These are phyloP conservation scores for Baryphthengus martii DNA, from an alignment of 2,113 vertebrate genomes.

Conservation along the genomic window DNA sequence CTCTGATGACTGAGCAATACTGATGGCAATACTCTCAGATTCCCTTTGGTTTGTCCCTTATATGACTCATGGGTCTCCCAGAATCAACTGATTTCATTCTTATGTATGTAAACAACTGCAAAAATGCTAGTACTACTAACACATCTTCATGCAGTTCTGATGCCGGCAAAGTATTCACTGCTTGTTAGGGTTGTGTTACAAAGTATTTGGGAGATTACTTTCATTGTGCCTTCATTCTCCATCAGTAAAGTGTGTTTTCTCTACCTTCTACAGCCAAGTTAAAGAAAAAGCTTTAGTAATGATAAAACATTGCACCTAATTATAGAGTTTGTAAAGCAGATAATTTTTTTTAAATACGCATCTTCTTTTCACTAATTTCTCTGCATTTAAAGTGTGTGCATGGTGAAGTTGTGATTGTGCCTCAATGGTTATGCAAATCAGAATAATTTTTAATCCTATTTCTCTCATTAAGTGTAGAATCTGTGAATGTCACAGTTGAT, in stretches of 20 bases:
- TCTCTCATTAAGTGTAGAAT: not conserved
- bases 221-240: not conserved
- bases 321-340: not conserved
- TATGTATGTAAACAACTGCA: not conserved
- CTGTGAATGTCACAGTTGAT: not conserved
- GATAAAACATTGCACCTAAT: not conserved
- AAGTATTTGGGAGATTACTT: not conserved
- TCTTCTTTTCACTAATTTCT: not conserved
- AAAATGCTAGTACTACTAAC: not conserved
- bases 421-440: not conserved
- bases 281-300: not conserved
- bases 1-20: not conserved
- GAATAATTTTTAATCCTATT: not conserved
- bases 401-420: not conserved
- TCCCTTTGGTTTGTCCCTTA: not conserved
- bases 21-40: not conserved
- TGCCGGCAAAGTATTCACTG: too few relatives aligned
- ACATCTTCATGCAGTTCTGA: not conserved
- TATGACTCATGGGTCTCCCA: not conserved
- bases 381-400: not conserved
- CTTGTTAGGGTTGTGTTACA: too few relatives aligned
- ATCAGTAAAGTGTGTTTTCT: not conserved
- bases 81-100: not conserved
- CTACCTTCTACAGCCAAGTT: not conserved
- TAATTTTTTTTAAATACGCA: not conserved